Conservation (phyloP, 2,113 vertebrate species). For the Burhinus oedicnemus region DNA sequence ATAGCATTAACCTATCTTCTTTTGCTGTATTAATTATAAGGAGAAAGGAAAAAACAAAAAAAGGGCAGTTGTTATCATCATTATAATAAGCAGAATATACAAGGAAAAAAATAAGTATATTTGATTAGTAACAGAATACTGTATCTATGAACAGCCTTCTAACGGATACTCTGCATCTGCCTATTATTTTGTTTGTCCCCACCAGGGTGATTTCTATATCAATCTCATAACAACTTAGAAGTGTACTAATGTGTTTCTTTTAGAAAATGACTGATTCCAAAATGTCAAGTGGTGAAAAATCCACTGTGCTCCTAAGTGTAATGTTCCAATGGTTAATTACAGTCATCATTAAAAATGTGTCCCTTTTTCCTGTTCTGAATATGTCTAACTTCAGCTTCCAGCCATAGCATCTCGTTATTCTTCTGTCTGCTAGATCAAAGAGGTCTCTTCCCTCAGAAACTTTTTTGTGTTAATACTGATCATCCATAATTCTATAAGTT, state of each 20-base stretch:
- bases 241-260: background rate
- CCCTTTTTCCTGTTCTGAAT: background rate
- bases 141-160: background rate
- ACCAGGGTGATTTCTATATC: background rate
- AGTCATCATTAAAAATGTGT: background rate
- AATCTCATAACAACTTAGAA: background rate
- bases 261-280: background rate
- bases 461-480: background rate
- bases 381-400: background rate
- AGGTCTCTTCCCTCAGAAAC: background rate
- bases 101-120: background rate
- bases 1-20: background rate
- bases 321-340: background rate
- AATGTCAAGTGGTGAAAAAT: background rate
- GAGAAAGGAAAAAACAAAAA: background rate
- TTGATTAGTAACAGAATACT: background rate
- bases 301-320: background rate
- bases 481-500: background rate
- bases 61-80: background rate
- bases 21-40: background rate
- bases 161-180: background rate
- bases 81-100: background rate
- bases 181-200: background rate
- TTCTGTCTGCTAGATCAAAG: constrained; percentile 13
- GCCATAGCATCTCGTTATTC: background rate